Percentiles rank a stretch among this genome's conserved stretches.
These are phyloP conservation scores for Falco berigora DNA, from an alignment of 2,797 vertebrate genomes.

Conservation along the genomic window DNA sequence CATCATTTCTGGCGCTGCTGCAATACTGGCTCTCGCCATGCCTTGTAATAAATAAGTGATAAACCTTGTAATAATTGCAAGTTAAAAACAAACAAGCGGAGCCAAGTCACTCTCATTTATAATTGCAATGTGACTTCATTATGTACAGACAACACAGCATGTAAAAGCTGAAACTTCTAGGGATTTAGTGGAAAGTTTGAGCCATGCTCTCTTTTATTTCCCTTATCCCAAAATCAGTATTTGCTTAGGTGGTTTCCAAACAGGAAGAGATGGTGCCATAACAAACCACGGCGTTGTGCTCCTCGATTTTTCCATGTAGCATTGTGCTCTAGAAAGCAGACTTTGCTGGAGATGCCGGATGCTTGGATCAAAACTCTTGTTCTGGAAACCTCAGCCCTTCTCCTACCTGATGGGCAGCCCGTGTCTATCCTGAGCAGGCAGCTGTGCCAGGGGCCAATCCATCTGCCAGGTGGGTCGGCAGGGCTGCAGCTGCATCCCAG, in stretches of 20 bases:
- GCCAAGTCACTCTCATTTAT: conserved; percentile 57
- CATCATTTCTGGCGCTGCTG: conserved; percentile 39
- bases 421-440: not conserved
- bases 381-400: not conserved
- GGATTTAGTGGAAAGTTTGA: conserved; percentile 37
- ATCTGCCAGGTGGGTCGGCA: not conserved
- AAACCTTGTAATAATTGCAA: conserved; percentile 51
- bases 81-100: conserved; percentile 12
- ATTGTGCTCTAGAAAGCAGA: not conserved
- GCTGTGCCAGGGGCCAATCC: not conserved
- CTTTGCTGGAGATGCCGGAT: not conserved
- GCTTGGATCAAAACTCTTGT: not conserved
- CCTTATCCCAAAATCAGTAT: not conserved
- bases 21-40: conserved; percentile 15
- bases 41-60: conserved; percentile 46
- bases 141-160: conserved; percentile 8
- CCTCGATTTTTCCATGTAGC: not conserved
- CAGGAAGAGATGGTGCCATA: not conserved
- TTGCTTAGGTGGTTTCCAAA: not conserved
- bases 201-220: not conserved
- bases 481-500: not conserved
- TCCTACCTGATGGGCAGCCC: not conserved
- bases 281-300: not conserved
- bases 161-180: conserved; percentile 30
- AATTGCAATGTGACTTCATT: conserved; percentile 54